These are phyloP conservation scores for Tipula unca DNA, from an alignment of 2,888 invertebrate species.

Conservation along the genomic window DNA sequence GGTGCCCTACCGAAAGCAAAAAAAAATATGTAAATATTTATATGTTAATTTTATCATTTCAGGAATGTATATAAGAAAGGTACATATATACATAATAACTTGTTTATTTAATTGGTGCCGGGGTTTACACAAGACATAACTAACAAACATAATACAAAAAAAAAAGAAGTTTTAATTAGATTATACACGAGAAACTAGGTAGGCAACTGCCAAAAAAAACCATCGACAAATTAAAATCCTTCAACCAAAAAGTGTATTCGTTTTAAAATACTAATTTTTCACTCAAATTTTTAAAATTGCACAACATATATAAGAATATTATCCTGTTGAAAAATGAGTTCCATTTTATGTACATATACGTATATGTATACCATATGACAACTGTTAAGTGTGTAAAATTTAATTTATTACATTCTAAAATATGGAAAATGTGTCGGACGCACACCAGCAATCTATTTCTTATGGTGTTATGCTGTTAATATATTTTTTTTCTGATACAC, in stretches of 20 bases:
- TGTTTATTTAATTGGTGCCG: background rate
- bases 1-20: background rate
- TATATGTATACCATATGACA: background rate
- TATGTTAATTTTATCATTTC: background rate
- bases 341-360: background rate
- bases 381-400: slow-evolving; percentile 8
- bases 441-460: slow-evolving; percentile 14
- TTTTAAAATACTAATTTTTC: background rate
- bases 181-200: background rate
- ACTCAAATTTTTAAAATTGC: background rate
- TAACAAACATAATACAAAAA: background rate
- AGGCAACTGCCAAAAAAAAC: background rate
- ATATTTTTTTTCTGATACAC: background rate
- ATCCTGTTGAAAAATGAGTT: background rate
- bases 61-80: background rate
- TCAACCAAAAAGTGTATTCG: too few species aligned
- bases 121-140: background rate
- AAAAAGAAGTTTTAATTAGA: background rate
- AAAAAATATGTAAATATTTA: background rate
- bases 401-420: background rate
- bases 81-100: background rate
- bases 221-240: background rate
- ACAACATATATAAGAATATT: background rate
- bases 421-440: slow-evolving; percentile 8
- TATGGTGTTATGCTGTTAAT: background rate